Evolutionary conservation across 2,888 invertebrate species (phyloP).

Genomic region (Netelia inedita): DNA sequence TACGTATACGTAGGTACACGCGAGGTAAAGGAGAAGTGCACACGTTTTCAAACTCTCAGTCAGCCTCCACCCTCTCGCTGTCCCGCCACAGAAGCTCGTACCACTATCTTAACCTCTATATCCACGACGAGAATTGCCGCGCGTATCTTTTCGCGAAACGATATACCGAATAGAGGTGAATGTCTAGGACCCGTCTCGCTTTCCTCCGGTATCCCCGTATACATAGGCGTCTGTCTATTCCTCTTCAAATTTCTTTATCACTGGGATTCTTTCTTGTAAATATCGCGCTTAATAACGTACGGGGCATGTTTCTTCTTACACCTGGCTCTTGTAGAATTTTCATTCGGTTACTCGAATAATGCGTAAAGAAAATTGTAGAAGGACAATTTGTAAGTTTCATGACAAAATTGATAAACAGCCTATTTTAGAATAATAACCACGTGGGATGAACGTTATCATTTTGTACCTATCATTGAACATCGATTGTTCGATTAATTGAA

Average conservation of each 20-base stretch:
- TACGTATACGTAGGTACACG: background rate
- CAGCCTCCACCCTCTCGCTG: constrained; percentile 2
- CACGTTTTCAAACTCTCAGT: constrained; percentile 43
- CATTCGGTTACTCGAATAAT: background rate
- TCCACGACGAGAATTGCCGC: constrained; percentile 55
- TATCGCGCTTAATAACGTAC: constrained; percentile 3
- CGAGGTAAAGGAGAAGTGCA: constrained; percentile 39
- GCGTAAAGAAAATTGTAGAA: too few species aligned
- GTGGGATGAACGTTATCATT: too few species aligned
- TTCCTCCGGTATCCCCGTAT: constrained; percentile 23
- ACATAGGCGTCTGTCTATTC: constrained; percentile 17
- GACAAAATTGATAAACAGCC: background rate
- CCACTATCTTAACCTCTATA: constrained; percentile 57
- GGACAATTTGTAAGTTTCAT: background rate
- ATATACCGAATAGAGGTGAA: constrained; percentile 50
- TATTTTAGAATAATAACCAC: too few species aligned
- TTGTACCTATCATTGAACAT: too few species aligned
- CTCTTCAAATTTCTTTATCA: constrained; percentile 43
- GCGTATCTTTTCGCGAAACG: constrained; percentile 61
- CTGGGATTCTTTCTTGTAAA: constrained; percentile 2
- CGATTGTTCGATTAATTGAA: too few species aligned
- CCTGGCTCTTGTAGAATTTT: constrained; percentile 6
- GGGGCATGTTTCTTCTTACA: constrained; percentile 43
- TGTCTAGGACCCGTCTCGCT: constrained; percentile 36
- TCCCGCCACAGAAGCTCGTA: constrained; percentile 31